These are phyloP conservation scores for Alexandromys fortis DNA, from an alignment of 2,113 vertebrate genomes.

Conservation along the genomic window DNA sequence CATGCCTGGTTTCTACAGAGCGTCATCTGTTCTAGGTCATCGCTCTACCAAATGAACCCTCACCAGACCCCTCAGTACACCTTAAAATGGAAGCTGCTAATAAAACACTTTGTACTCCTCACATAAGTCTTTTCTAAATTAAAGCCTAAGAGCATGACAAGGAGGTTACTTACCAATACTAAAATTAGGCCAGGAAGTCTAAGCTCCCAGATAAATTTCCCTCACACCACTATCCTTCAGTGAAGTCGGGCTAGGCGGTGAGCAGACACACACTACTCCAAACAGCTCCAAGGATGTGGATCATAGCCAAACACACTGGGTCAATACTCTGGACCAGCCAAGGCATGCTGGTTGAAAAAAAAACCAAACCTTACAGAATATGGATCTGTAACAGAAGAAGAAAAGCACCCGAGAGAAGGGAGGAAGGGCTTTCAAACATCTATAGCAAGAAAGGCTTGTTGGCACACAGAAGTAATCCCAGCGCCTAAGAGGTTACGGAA, in stretches of 20 bases:
- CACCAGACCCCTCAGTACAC: neutral
- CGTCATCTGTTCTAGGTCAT: rapidly evolving
- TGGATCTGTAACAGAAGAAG: neutral
- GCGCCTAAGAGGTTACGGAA: neutral
- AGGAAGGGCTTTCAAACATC: neutral
- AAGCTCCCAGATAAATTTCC: neutral
- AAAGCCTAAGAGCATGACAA: neutral
- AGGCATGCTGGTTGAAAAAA: neutral
- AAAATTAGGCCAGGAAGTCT: neutral
- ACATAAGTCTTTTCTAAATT: neutral
- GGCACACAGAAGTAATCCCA: neutral
- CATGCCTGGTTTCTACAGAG: neutral
- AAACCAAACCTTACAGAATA: no score
- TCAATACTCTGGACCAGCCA: neutral
- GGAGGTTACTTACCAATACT: neutral
- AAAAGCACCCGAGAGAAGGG: neutral
- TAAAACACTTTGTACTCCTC: neutral
- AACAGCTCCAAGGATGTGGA: rapidly evolving
- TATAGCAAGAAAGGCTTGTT: neutral
- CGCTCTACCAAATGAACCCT: no score
- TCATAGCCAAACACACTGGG: neutral
- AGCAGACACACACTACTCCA: neutral
- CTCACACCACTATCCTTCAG: rapidly evolving
- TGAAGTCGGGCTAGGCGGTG: rapidly evolving
- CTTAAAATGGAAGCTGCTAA: neutral